Evolutionary conservation across 2,113 vertebrate genomes (phyloP).

Genomic region (Etheostoma cragini): DNA sequence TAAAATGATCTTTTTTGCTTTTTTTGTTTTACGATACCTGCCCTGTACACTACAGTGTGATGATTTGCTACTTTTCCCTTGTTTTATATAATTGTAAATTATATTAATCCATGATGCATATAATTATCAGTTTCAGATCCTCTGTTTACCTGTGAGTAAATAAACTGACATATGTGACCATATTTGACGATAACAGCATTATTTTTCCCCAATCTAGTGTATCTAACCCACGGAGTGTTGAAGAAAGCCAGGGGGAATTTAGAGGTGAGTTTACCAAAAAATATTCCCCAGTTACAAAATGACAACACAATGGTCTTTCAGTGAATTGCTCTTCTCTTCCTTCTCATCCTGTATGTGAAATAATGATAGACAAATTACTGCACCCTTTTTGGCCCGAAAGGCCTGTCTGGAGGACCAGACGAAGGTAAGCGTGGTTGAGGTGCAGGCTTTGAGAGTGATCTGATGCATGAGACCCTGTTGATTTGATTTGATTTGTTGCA

Average conservation of each 20-base stretch:
- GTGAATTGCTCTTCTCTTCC: constrained; percentile 53
- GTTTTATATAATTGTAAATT: neutral
- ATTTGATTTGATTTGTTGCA: constrained; percentile 47
- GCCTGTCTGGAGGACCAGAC: constrained; percentile 71
- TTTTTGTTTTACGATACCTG: neutral
- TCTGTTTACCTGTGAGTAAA: neutral
- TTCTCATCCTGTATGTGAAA: constrained; percentile 41
- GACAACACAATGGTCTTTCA: neutral
- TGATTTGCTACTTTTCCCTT: neutral
- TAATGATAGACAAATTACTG: constrained; percentile 81
- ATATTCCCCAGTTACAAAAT: neutral
- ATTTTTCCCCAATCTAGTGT: constrained; percentile 82
- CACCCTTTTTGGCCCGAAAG: constrained; percentile 80
- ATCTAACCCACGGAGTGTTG: constrained; percentile 90
- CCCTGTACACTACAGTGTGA: neutral
- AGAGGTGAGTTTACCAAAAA: constrained; percentile 84
- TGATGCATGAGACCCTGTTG: constrained; percentile 47
- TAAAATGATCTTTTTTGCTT: constrained; percentile 64
- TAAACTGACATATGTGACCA: neutral
- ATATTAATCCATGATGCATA: neutral
- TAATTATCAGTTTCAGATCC: neutral
- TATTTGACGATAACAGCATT: neutral
- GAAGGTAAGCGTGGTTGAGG: constrained; percentile 80
- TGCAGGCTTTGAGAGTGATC: constrained; percentile 18
- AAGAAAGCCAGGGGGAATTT: constrained; percentile 95